Evolutionary conservation across 2,797 vertebrate genomes (phyloP).

Genomic region (Eupleurogrammus muticus): DNA sequence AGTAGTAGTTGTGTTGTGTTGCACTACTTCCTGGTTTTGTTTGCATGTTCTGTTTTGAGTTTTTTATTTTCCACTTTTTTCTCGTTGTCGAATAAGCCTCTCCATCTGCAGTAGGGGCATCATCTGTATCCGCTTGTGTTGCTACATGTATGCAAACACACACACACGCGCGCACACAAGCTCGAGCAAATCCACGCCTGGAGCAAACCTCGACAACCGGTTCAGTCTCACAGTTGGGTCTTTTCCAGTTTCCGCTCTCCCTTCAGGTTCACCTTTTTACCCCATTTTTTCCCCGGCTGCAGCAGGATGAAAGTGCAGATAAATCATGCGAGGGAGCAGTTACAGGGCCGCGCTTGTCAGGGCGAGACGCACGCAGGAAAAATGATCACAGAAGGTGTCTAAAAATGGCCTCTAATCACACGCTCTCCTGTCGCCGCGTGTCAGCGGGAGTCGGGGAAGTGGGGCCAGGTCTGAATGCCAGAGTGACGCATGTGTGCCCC

Average conservation of each 20-base stretch:
- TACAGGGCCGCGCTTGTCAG: conserved; percentile 26
- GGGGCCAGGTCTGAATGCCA: conserved; percentile 52
- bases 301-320: conserved; percentile 25
- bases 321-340: conserved; percentile 40
- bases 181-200: conserved; percentile 28
- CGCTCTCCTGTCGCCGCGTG: conserved; percentile 59
- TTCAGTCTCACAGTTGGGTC: conserved; percentile 25
- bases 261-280: conserved; percentile 24
- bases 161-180: conserved; percentile 17
- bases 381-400: conserved; percentile 54
- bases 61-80: conserved; percentile 78
- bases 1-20: conserved; percentile 97
- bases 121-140: conserved; percentile 69
- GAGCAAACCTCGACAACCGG: conserved; percentile 20
- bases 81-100: conserved; percentile 62
- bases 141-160: conserved; percentile 55
- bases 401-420: conserved; percentile 61
- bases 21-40: conserved; percentile 90
- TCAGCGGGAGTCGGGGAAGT: conserved; percentile 57
- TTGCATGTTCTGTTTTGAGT: conserved; percentile 80
- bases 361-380: conserved; percentile 28
- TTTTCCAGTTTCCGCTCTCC: conserved; percentile 17
- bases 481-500: conserved; percentile 55
- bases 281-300: conserved; percentile 36
- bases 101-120: conserved; percentile 68